Conservation (phyloP, 2,888 invertebrate genomes). For the Pollenia angustigena region DNA sequence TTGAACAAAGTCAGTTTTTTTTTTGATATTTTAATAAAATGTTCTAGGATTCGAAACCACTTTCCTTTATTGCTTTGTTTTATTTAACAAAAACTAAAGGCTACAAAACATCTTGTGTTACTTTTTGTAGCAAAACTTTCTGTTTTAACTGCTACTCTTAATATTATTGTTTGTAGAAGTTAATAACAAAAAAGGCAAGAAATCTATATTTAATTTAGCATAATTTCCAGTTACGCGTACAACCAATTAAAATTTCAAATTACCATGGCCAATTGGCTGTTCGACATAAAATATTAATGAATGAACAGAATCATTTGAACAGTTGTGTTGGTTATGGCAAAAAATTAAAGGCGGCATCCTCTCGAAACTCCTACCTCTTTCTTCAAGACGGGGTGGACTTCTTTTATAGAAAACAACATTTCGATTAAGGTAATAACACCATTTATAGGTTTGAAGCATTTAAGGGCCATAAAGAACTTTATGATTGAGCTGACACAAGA, state of each 20-base stretch:
- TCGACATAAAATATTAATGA: conserved; percentile 71
- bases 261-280: conserved; percentile 68
- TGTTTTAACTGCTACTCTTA: not conserved
- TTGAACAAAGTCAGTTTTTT: not conserved
- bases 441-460: conserved; percentile 70
- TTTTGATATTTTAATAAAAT: not conserved
- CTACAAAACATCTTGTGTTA: conserved; percentile 30
- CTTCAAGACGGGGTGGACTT: not conserved
- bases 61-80: conserved; percentile 21
- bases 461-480: conserved; percentile 69
- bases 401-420: conserved; percentile 54
- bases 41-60: conserved; percentile 20
- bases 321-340: not conserved
- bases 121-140: conserved; percentile 8
- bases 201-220: conserved; percentile 66
- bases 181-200: conserved; percentile 13
- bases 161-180: conserved; percentile 20
- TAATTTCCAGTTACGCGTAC: conserved; percentile 70
- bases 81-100: not conserved
- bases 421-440: conserved; percentile 70
- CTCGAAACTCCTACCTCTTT: not conserved
- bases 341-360: not conserved
- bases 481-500: conserved; percentile 41
- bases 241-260: conserved; percentile 72
- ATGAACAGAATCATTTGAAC: conserved; percentile 41